A percentile compares a stretch with the other conserved stretches of the same genome.
These are phyloP conservation scores for Nudaria mundana DNA, from an alignment of 2,888 invertebrate genomes.

Conservation along the genomic window DNA sequence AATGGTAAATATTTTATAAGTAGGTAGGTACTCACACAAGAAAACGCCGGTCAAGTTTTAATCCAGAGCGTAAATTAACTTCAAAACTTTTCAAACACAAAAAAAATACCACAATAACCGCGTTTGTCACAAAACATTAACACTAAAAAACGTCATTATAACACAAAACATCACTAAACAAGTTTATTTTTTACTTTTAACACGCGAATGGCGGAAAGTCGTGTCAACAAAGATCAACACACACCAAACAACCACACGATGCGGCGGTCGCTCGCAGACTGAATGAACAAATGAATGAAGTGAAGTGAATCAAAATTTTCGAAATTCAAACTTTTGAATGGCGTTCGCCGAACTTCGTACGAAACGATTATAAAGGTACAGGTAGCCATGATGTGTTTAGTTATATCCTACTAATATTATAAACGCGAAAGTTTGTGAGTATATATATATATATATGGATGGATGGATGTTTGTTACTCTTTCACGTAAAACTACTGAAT, in stretches of 20 bases:
- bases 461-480: no score
- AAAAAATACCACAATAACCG: slow-evolving; percentile 28
- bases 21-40: slow-evolving; percentile 30
- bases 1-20: background rate
- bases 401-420: no score
- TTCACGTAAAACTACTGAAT: no score
- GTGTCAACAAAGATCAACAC: slow-evolving; percentile 19
- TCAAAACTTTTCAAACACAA: slow-evolving; percentile 37
- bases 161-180: slow-evolving; percentile 46
- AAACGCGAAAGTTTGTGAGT: no score
- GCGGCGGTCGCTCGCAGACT: slow-evolving; percentile 59
- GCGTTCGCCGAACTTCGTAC: slow-evolving; percentile 4
- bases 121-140: slow-evolving; percentile 45
- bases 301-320: slow-evolving; percentile 32
- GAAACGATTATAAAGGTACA: background rate
- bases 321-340: slow-evolving; percentile 20
- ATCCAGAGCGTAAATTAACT: slow-evolving; percentile 39
- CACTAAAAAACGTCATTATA: slow-evolving; percentile 54
- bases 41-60: slow-evolving; percentile 56
- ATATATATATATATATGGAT: no score
- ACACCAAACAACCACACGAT: slow-evolving; percentile 25
- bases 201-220: slow-evolving; percentile 45
- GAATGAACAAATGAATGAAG: no score
- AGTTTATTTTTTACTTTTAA: slow-evolving; percentile 46
- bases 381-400: background rate